Base-by-base conservation (phyloP, 2,888 invertebrate species). In the Phalangium opilio region DNA sequence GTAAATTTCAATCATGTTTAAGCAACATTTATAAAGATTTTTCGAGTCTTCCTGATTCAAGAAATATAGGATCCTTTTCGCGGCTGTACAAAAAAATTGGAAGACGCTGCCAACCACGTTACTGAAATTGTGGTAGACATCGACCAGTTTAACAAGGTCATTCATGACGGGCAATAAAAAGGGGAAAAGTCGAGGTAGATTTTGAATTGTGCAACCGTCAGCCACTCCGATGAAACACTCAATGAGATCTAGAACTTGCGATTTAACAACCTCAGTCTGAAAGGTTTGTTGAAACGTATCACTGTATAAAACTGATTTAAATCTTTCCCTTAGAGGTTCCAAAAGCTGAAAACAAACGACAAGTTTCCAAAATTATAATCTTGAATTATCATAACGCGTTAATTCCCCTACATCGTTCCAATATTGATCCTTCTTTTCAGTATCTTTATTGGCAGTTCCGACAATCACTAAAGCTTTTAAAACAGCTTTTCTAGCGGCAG, bases 41-140 rank as follows among this genome's bases (percentile, higher is more conserved):
- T 53, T 53, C 19, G 49, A 48, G 47, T 50, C 51, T 46, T 21
- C 42, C 46, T 51, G 49, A 21, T 48, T 49, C 11, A 75, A 65
- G 57, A 76, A 79, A 57, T 78, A 77, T 46, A 83, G 66, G 72
- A 81, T 77, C 51, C 76, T 71, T 57, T 77, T 77, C 1, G 81
- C 78, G 58, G 77, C 77, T 61, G 80, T 79, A 35, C 77, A 76
- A 52, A 82, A 77, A 35, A 85, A 66, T 61, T 80, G 78, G 50
- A 83, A 67, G 39, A 83, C 76, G 12, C 83, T 72, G 59, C 83
- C 75, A 43, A 86, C 81, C 49, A 87, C 76, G 48, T 78, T 75
- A 47, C 80, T 79, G 64, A 83, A 83, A 66, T 83, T 82, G 65
- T 81, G 79, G 62, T 82, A 86, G 32, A 79, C 63, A 51, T 73